Evolutionary conservation across 1,140 invertebrate genomes (phyloP).

Genomic region (Calephelis virginiensis): DNA sequence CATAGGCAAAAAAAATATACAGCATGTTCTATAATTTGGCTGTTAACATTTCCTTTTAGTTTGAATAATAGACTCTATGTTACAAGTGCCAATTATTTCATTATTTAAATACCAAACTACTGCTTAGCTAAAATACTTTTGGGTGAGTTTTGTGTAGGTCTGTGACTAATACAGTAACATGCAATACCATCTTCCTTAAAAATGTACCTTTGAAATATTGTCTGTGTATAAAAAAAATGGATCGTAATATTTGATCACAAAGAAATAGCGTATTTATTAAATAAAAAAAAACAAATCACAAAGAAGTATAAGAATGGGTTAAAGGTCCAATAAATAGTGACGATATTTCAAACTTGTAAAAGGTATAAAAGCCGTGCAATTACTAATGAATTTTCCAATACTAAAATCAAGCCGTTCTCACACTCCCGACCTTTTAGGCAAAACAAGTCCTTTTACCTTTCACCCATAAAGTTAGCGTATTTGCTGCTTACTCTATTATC

Average conservation of each 20-base stretch:
- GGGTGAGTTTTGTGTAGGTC: too few species aligned
- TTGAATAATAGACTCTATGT: too few species aligned
- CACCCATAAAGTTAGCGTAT: background rate
- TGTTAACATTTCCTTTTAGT: too few species aligned
- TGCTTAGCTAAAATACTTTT: too few species aligned
- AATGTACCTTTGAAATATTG: background rate
- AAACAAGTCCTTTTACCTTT: background rate
- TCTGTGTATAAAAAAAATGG: background rate
- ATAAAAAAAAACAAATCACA: background rate
- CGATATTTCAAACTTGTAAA: background rate
- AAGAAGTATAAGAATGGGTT: background rate
- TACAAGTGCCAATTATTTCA: too few species aligned
- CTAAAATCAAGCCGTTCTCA: slow-evolving; percentile 1
- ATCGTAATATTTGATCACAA: too few species aligned
- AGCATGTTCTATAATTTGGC: too few species aligned
- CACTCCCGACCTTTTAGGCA: background rate
- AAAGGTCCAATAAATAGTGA: background rate
- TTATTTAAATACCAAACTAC: too few species aligned
- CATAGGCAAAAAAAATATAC: background rate
- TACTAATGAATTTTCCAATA: slow-evolving; percentile 1
- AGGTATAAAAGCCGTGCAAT: background rate
- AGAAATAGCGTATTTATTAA: background rate
- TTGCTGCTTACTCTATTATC: background rate
- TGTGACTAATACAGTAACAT: too few species aligned
- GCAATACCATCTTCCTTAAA: too few species aligned